Conservation (phyloP, 2,113 vertebrate species). For the Coturnix japonica region DNA sequence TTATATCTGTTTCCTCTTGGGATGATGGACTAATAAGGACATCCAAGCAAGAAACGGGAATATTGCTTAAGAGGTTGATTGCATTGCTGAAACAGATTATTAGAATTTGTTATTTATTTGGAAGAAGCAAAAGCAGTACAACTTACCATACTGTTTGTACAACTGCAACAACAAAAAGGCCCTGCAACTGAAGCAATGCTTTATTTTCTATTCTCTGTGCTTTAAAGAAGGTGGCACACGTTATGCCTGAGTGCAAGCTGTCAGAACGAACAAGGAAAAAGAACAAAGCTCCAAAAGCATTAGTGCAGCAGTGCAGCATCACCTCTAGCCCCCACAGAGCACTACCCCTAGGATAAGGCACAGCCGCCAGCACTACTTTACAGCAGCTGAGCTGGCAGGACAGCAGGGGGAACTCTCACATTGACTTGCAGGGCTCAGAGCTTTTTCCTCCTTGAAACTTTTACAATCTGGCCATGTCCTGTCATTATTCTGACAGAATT, state of each 20-base stretch:
- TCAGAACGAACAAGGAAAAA: background rate
- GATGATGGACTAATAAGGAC: constrained; percentile 88
- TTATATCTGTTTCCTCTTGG: constrained; percentile 82
- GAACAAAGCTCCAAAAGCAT: background rate
- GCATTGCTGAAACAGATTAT: constrained; percentile 87
- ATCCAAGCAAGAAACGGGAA: constrained; percentile 93
- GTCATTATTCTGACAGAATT: background rate
- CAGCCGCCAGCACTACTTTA: background rate
- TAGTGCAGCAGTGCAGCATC: background rate
- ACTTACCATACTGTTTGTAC: background rate
- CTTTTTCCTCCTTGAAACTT: background rate
- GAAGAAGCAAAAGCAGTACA: constrained; percentile 23
- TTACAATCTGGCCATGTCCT: background rate
- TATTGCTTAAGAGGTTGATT: constrained; percentile 95
- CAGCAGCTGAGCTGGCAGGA: constrained; percentile 25
- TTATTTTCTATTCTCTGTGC: background rate
- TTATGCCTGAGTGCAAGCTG: background rate
- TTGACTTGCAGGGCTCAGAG: background rate
- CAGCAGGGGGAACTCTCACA: constrained; percentile 79
- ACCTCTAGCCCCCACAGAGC: background rate
- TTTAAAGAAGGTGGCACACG: background rate
- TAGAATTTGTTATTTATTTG: constrained; percentile 59
- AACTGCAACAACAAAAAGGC: background rate
- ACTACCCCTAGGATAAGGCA: background rate
- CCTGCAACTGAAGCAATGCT: constrained; percentile 13